These are phyloP conservation scores for Eilema depressum DNA, from an alignment of 2,888 invertebrate species.

Conservation along the genomic window DNA sequence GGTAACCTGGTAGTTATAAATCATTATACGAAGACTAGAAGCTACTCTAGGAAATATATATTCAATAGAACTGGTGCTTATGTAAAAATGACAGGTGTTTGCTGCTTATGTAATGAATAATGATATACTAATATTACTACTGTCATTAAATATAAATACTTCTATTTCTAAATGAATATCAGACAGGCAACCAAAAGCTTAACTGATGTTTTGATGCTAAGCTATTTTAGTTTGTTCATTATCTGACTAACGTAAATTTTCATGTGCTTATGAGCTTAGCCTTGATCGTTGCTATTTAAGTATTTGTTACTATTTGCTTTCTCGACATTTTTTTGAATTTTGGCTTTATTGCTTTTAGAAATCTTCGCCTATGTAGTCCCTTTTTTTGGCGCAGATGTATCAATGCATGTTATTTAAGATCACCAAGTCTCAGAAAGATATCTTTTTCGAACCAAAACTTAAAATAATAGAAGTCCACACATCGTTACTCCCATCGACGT, in stretches of 20 bases:
- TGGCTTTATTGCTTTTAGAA: not conserved
- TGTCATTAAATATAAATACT: constrained; percentile 1
- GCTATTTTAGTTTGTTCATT: not conserved
- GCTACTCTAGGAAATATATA: constrained; percentile 65
- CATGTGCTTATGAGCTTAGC: not conserved
- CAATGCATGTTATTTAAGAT: too few relatives aligned
- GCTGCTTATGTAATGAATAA: constrained; percentile 31
- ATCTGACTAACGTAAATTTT: not conserved
- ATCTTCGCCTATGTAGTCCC: not conserved
- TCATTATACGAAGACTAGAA: constrained; percentile 63
- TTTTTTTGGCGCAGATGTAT: not conserved
- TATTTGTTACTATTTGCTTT: not conserved
- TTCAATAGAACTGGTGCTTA: constrained; percentile 56
- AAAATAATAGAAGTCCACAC: not conserved
- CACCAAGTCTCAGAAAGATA: not conserved
- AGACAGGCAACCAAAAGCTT: not conserved
- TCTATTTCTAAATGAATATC: not conserved
- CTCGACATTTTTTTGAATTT: not conserved
- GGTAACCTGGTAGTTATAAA: constrained; percentile 69
- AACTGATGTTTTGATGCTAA: not conserved
- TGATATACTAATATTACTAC: not conserved
- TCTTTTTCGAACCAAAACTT: not conserved
- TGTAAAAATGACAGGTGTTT: constrained; percentile 49
- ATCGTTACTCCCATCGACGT: not conserved
- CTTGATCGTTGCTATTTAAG: not conserved